A percentile compares a stretch with the other conserved stretches of the same genome.
Evolutionary conservation across 2,797 vertebrate species (phyloP).

Genomic region (Heterohyrax brucei): DNA sequence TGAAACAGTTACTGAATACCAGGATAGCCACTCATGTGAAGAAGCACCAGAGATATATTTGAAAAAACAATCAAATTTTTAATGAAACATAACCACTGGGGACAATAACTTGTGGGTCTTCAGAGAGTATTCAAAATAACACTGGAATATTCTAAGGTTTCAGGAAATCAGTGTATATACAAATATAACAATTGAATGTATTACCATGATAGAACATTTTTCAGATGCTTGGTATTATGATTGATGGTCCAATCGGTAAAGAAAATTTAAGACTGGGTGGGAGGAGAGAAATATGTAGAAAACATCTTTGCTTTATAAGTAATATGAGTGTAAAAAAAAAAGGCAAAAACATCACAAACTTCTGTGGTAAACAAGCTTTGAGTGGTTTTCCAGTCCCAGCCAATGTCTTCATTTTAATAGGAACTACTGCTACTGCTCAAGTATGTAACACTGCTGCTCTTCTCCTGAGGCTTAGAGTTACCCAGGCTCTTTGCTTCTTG

Average conservation of each 20-base stretch:
- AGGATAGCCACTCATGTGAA: neutral
- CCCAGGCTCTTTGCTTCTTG: constrained; percentile 6
- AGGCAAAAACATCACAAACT: constrained; percentile 46
- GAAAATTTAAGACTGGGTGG: constrained; percentile 71
- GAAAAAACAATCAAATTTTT: neutral
- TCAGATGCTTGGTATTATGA: constrained; percentile 41
- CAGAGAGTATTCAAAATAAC: constrained; percentile 51
- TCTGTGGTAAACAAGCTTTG: constrained; percentile 25
- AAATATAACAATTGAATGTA: constrained; percentile 45
- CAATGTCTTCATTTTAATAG: constrained; percentile 62
- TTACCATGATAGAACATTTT: constrained; percentile 44
- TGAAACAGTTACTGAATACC: constrained; percentile 35
- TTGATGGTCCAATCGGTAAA: constrained; percentile 58
- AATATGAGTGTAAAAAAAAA: constrained; percentile 57
- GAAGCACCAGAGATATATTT: constrained; percentile 3
- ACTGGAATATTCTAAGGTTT: constrained; percentile 22
- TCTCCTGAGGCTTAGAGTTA: neutral
- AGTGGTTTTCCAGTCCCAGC: constrained; percentile 12
- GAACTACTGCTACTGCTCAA: neutral
- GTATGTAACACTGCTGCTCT: neutral
- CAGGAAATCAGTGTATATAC: constrained; percentile 17
- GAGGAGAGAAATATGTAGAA: constrained; percentile 58
- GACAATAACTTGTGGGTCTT: neutral
- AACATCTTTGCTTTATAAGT: constrained; percentile 69
- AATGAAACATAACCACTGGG: constrained; percentile 3